Base-by-base conservation (phyloP, 2,113 vertebrate species). In the Collichthys lucidus region DNA sequence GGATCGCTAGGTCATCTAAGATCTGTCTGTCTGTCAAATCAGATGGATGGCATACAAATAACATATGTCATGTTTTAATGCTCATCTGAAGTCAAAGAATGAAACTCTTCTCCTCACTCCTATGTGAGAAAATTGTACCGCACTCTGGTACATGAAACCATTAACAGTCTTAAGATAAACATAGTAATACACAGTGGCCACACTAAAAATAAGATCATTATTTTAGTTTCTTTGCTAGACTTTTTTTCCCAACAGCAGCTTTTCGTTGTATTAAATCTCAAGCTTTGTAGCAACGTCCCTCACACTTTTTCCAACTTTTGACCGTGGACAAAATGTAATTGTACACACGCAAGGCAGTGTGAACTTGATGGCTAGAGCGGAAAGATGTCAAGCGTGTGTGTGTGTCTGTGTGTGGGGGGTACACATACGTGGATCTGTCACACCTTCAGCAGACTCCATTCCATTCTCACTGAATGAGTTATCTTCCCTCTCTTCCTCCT, bases 401-500 rank as follows among this genome's bases (percentile, higher is more conserved):
- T 55, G 76, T 74, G 49, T 52, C 53, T 62, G 35, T 10, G 57
- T 86, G 79, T 70, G 70, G 11, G 67, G 63, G 17, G 20, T 52
- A 62, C 19, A 74, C 86, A 1, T 88, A 79, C 79, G 76, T 86
- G 80, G 60, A 49, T 78, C 79, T 20, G 47, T 57, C 52, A 74
- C 67, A 87, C 74, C 81, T 91, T 79, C 79, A 0, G 61, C 11
- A 12, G n/a, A 35, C 42, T 87, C 79, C 40, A 85, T 75, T 84
- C 71, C 88, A 73, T 86, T 90, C 63, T 83, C 86, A 44, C 60
- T 63, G 40, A 72, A 44, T 22, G 82, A 62, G 4, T 50, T 46
- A 14, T 85, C 85, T 64, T 86, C 71, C 66, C 26, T 75, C 75
- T 89, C 64, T 53, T 90, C 85, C 53, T 90, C 86, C 65, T 80